Percentiles rank a stretch among this genome's conserved stretches.
Conservation (phyloP, 2,113 vertebrate genomes). For the Pelvicachromis taeniatus region DNA sequence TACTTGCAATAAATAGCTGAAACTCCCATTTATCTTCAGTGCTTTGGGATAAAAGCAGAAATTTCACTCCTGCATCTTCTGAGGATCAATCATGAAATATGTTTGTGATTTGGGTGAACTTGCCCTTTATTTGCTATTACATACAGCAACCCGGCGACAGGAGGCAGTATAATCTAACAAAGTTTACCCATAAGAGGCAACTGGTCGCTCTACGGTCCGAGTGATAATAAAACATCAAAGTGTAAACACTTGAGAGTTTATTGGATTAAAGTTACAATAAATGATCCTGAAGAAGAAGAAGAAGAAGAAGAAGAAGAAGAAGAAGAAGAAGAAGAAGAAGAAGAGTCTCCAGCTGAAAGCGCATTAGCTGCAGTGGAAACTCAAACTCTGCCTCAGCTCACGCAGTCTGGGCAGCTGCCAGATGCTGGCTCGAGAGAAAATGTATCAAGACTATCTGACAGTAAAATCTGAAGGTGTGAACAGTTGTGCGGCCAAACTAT, state of each 20-base stretch:
- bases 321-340: neutral
- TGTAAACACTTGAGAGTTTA: neutral
- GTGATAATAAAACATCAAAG: neutral
- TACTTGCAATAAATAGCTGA: neutral
- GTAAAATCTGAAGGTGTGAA: constrained; percentile 8
- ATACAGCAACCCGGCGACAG: constrained; percentile 10
- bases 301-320: neutral
- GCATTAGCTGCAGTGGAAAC: neutral
- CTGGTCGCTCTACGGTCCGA: neutral
- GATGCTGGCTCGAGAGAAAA: neutral
- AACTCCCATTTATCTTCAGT: neutral
- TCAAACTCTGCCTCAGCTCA: neutral
- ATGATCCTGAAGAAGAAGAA: neutral
- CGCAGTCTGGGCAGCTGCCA: neutral
- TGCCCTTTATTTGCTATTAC: neutral
- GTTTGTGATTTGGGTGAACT: neutral
- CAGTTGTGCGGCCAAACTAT: neutral
- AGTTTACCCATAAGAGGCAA: neutral
- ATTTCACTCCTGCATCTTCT: neutral
- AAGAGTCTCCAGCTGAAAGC: neutral
- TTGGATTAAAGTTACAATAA: neutral
- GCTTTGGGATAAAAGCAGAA: neutral
- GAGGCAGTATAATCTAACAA: constrained; percentile 42
- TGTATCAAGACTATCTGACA: neutral
- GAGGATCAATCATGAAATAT: neutral